Conservation (phyloP, 2,888 invertebrate species). For the Clanis bilineata region DNA sequence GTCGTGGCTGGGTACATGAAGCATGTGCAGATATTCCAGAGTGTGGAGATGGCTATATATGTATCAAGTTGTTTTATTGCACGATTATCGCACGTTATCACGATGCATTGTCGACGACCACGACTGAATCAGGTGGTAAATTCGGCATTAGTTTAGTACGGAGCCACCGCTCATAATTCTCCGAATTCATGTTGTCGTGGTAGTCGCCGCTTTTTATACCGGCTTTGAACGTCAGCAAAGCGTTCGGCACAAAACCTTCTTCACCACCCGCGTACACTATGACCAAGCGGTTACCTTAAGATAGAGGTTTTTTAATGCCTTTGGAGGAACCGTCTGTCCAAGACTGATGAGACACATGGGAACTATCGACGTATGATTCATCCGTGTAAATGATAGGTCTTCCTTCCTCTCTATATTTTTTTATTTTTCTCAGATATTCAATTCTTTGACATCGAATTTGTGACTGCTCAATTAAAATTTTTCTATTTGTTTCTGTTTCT, state of each 20-base stretch:
- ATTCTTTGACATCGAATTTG: constrained; percentile 32
- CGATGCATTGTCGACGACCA: no score
- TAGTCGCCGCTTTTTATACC: neutral
- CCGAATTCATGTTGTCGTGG: constrained; percentile 26
- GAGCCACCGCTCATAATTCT: constrained; percentile 12
- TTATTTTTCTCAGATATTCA: constrained; percentile 28
- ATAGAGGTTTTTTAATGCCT: constrained; percentile 25
- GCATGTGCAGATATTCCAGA: no score
- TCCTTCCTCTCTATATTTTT: constrained; percentile 28
- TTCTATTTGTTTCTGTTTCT: constrained; percentile 31
- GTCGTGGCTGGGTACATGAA: no score
- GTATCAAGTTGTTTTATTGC: no score
- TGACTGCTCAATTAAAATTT: constrained; percentile 30
- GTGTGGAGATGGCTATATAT: no score
- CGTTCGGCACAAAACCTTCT: constrained; percentile 30
- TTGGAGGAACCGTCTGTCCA: constrained; percentile 20
- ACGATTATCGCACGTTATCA: no score
- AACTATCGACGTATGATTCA: constrained; percentile 31
- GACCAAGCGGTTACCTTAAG: constrained; percentile 26
- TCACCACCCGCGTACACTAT: constrained; percentile 33
- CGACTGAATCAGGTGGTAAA: constrained; percentile 14
- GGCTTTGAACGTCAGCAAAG: constrained; percentile 24
- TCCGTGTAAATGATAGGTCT: constrained; percentile 31
- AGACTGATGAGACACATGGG: constrained; percentile 22
- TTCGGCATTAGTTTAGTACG: constrained; percentile 13